Base-by-base conservation (phyloP, 2,113 vertebrate species). In the Plotosus lineatus region DNA sequence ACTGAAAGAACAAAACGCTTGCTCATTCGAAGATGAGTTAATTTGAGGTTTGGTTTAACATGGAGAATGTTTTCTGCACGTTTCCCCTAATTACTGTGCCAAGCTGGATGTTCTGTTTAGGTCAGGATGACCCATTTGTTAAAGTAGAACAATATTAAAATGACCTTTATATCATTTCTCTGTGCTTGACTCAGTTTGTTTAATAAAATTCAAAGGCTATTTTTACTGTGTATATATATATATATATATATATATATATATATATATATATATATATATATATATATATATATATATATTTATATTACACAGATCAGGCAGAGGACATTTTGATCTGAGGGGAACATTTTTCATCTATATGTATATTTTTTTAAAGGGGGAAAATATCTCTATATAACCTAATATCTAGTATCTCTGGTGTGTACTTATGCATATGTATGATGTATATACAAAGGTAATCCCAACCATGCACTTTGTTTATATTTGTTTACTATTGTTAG, bases 151-250 rank as follows among this genome's bases (percentile, higher is more conserved):
- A 65, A 14, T 40, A 42, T 40, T 66, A 40, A 66, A 66, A 66
- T 66, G 63, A 66, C 36, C 36, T 42, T 42, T 42, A 2, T 42
- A 38, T 40, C 9, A n/a, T 42, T 66, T 42, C 36, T 65, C 19
- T 65, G 33, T 40, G 10, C 33, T 66, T n/a, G 36, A 21, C 63
- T 66, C 4, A n/a, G 21, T 21, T 40, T 12, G 5, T 6, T 44
- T 44, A 68, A 44, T 68, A n/a, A 68, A 68, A 68, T n/a, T 40
- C 31, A 63, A 63, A 36, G 12, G 56, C 56, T 55, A 55, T 28
- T 60, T 60, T 63, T 63, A 36, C n/a, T n/a, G n/a, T n/a, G n/a
- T 40, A 11, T 40, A 12, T 42, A 14, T 14, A n/a, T 66, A 23
- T 63, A 9, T 40, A 69, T 69, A n/a, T 40, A 11, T 40, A 12